Percentiles rank a stretch among this genome's conserved stretches.
These are phyloP conservation scores for Plectrocnemia conspersa DNA, from an alignment of 1,140 invertebrate species.

Conservation along the genomic window DNA sequence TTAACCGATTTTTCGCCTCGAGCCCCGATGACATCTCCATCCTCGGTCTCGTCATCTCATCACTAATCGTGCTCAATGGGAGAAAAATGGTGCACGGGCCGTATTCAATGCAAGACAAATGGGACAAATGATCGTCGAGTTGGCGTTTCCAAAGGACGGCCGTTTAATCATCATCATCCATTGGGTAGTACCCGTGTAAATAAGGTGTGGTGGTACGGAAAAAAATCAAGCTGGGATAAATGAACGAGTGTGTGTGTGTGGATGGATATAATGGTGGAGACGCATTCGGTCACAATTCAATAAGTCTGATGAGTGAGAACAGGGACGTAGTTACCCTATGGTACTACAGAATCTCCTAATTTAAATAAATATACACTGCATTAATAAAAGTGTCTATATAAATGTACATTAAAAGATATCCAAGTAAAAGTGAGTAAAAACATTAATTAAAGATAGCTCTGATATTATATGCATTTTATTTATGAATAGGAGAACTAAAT, in stretches of 20 bases:
- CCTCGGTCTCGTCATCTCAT: not conserved
- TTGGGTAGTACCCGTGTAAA: conserved; percentile 1
- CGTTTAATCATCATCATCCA: conserved; percentile 23
- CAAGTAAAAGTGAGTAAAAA: too few relatives aligned
- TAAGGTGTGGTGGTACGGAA: too few relatives aligned
- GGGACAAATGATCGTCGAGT: conserved; percentile 20
- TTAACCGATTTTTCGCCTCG: conserved; percentile 6
- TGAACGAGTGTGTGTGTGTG: not conserved
- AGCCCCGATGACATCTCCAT: conserved; percentile 20
- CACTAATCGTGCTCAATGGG: conserved; percentile 26
- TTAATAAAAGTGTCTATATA: too few relatives aligned
- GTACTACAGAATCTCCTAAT: too few relatives aligned
- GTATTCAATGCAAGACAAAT: conserved; percentile 21
- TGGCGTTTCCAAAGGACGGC: conserved; percentile 16
- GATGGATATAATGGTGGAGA: not conserved
- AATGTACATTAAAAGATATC: too few relatives aligned
- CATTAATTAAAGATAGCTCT: too few relatives aligned
- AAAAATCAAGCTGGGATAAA: too few relatives aligned
- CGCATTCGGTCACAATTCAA: conserved; percentile 10
- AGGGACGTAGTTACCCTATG: too few relatives aligned
- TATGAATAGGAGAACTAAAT: too few relatives aligned
- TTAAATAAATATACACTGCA: too few relatives aligned
- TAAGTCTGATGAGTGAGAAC: conserved; percentile 1
- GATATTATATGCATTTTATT: too few relatives aligned
- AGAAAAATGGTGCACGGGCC: conserved; percentile 20